Conservation (phyloP, 2,113 vertebrate genomes). For the Setophaga petechia region DNA sequence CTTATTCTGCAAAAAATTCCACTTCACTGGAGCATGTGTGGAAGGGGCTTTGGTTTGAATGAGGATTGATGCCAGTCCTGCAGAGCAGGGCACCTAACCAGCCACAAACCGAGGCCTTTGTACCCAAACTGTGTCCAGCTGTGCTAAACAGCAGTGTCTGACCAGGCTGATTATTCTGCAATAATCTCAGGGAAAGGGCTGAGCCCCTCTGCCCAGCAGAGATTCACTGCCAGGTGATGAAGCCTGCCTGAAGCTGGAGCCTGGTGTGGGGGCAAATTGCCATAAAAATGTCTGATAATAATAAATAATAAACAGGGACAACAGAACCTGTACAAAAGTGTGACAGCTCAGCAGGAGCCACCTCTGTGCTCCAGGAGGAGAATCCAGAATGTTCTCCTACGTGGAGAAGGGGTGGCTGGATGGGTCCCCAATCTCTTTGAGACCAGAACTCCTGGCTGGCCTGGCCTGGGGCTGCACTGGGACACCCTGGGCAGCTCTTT, state of each 20-base stretch:
- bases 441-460: not conserved
- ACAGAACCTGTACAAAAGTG: not conserved
- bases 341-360: not conserved
- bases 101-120: not conserved
- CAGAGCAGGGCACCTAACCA: not conserved
- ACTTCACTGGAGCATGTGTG: conserved; percentile 74
- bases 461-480: not conserved
- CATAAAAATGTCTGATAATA: not conserved
- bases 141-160: not conserved
- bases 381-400: fast-evolving
- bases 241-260: not conserved
- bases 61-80: conserved; percentile 71
- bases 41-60: conserved; percentile 68
- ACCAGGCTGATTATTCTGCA: not conserved
- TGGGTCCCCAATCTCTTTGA: fast-evolving
- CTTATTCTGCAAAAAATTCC: conserved; percentile 80
- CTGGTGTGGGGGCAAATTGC: not conserved
- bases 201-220: not conserved
- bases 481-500: fast-evolving
- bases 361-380: fast-evolving
- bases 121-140: not conserved
- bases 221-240: not conserved
- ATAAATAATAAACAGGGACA: no score
- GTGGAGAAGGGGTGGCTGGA: fast-evolving
- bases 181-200: not conserved